Evolutionary conservation across 2,797 vertebrate genomes (phyloP).

Genomic region (Pogoniulus pusillus): DNA sequence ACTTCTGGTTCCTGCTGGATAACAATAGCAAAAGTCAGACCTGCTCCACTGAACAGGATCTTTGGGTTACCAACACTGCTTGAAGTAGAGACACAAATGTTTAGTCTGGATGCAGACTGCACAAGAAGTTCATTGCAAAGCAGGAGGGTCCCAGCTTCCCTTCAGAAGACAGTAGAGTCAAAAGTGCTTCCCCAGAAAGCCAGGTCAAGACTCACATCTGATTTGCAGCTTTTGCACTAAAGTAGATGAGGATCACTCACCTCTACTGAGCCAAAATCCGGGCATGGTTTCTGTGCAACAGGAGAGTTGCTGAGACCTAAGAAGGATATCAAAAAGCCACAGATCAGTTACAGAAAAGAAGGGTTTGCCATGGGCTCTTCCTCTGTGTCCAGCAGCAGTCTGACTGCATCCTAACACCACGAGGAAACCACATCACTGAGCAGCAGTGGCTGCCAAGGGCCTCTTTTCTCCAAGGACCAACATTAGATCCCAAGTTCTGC

Average conservation of each 20-base stretch:
- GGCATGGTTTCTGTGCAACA: background rate
- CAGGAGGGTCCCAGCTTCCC: background rate
- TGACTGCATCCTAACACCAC: background rate
- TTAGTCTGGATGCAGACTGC: background rate
- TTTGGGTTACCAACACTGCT: background rate
- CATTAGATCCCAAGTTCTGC: background rate
- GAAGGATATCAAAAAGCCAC: background rate
- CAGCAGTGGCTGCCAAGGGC: no score
- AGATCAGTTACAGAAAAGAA: background rate
- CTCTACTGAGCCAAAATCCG: slow-evolving; percentile 12
- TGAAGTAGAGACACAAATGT: background rate
- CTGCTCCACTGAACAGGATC: background rate
- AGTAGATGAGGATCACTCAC: slow-evolving; percentile 27
- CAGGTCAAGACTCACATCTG: background rate
- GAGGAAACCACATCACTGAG: background rate
- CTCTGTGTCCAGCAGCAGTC: background rate
- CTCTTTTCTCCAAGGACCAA: background rate
- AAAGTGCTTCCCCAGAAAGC: background rate
- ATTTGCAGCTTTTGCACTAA: background rate
- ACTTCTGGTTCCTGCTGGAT: background rate
- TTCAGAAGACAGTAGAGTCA: background rate
- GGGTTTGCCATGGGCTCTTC: background rate
- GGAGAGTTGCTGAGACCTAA: slow-evolving; percentile 56
- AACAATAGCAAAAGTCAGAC: background rate
- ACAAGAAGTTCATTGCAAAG: background rate